Conservation (phyloP, 1,140 invertebrate species). For the Papilio glaucus region DNA sequence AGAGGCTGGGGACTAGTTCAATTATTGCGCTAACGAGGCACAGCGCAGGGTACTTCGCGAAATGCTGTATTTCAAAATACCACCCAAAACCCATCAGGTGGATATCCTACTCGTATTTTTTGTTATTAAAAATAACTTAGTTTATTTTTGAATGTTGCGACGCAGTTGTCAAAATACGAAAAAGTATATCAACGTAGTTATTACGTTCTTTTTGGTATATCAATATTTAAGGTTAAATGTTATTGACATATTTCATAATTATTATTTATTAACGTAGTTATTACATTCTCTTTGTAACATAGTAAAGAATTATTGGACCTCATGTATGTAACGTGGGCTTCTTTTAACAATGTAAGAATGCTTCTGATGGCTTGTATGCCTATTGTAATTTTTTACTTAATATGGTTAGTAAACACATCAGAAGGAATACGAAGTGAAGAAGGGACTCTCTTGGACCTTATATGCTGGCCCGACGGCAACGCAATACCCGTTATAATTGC, state of each 20-base stretch:
- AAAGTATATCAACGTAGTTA: no score
- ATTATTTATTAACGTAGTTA: neutral
- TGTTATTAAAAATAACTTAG: no score
- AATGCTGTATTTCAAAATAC: no score
- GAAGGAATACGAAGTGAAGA: conserved; percentile 75
- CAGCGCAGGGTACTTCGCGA: no score
- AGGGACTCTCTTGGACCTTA: conserved; percentile 67
- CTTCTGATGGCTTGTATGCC: conserved; percentile 77
- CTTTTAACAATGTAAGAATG: conserved; percentile 76
- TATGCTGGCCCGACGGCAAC: conserved; percentile 73
- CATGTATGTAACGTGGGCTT: conserved; percentile 71
- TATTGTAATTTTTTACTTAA: conserved; percentile 74
- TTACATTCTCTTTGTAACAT: neutral
- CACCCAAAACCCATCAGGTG: no score
- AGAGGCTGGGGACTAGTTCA: no score
- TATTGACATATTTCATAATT: neutral
- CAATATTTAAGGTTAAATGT: no score
- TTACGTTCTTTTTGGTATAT: no score
- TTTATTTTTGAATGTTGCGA: no score
- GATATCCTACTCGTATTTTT: no score
- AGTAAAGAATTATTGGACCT: neutral
- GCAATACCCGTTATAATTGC: conserved; percentile 69
- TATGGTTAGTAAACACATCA: conserved; percentile 77
- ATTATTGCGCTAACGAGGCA: no score
- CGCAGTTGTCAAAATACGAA: no score